phyloP scores from a whole-genome alignment of 2,888 invertebrate genomes.

The Clostera curtula region DNA sequence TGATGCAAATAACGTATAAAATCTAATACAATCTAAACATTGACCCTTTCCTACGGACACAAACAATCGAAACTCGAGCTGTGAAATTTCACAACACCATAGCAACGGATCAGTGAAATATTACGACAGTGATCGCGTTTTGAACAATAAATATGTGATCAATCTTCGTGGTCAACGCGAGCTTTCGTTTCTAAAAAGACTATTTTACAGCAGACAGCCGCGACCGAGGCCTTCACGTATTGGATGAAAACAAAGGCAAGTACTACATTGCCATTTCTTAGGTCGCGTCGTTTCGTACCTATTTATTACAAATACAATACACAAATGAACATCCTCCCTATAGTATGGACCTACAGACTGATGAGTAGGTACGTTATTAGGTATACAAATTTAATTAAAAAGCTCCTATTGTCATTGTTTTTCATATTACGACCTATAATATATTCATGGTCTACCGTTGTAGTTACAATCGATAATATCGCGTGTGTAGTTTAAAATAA shows the following conservation, averaged over 20 bases:
- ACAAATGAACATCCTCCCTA: no score
- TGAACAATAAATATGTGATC: slow-evolving; percentile 55
- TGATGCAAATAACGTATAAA: slow-evolving; percentile 65
- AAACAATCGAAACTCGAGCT: slow-evolving; percentile 28
- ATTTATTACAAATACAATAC: no score
- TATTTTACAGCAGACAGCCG: slow-evolving; percentile 49
- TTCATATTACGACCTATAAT: no score
- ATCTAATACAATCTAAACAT: slow-evolving; percentile 49
- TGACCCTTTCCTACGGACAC: slow-evolving; percentile 37
- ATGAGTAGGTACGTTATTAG: no score
- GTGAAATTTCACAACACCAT: slow-evolving; percentile 45
- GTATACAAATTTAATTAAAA: no score
- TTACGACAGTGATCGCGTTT: slow-evolving; percentile 60
- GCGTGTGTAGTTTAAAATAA: slow-evolving; percentile 22
- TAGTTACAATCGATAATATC: slow-evolving; percentile 15
- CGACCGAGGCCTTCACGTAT: slow-evolving; percentile 57
- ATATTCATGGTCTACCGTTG: slow-evolving; percentile 40
- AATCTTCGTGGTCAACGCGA: slow-evolving; percentile 35
- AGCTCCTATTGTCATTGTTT: no score
- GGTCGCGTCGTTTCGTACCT: slow-evolving; percentile 35
- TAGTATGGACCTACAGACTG: no score
- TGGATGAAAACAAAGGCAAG: slow-evolving; percentile 73
- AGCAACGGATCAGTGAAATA: slow-evolving; percentile 56
- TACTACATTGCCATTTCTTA: slow-evolving; percentile 47
- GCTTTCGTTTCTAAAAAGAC: slow-evolving; percentile 32